These are phyloP conservation scores for Chaetura pelagica DNA, from an alignment of 2,113 vertebrate genomes.

Conservation along the genomic window DNA sequence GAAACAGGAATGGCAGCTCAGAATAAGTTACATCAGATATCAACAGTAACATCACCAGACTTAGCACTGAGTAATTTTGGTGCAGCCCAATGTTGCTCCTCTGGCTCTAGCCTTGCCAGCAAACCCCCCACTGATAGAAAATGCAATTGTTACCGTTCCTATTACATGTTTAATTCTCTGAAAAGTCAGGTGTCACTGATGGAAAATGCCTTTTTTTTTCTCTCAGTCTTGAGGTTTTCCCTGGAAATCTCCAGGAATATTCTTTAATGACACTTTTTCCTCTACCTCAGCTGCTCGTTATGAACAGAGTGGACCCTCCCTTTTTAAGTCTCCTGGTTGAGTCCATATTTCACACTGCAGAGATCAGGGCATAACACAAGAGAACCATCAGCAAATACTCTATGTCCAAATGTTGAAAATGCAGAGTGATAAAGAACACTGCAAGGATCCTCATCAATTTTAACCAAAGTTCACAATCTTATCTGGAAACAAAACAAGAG, in stretches of 20 bases:
- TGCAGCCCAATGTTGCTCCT: neutral
- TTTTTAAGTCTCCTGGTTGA: neutral
- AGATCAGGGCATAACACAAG: neutral
- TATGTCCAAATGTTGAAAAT: neutral
- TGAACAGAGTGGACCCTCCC: neutral
- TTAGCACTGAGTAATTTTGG: neutral
- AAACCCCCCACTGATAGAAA: neutral
- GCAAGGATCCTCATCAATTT: neutral
- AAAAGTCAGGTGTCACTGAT: neutral
- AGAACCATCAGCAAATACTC: neutral
- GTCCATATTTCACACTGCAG: neutral
- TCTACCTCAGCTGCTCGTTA: neutral
- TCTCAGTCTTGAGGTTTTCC: neutral
- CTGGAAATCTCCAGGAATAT: neutral
- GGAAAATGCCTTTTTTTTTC: neutral
- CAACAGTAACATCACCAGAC: neutral
- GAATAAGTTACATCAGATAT: neutral
- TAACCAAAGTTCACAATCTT: neutral
- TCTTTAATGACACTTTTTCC: neutral
- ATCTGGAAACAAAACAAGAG: neutral
- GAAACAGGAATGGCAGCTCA: neutral
- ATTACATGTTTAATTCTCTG: neutral
- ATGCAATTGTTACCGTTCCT: constrained; percentile 5
- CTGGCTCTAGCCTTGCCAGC: neutral
- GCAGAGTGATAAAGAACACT: neutral